Base-by-base conservation (phyloP, 2,888 invertebrate species). In the Ectemnius cavifrons region DNA sequence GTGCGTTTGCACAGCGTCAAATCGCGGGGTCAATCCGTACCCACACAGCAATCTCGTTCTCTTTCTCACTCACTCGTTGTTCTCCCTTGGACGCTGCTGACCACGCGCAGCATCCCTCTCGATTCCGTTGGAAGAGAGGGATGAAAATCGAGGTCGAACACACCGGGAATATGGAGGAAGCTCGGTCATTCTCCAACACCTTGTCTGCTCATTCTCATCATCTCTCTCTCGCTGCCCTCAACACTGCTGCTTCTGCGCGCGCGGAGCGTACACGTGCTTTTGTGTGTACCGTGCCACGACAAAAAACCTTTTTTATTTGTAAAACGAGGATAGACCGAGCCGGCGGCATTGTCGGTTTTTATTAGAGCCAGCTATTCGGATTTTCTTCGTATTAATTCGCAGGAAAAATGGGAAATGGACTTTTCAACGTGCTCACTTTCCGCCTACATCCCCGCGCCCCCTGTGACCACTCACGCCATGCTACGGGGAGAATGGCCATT, bases 1-100 rank as follows among this genome's bases (percentile, higher is more conserved):
- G 79, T 79, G 82, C 82, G 84, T 87, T 87, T 85, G 85, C 87
- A 79, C 71, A 84, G 83, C 83, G 85, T 86, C 84, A 84, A 87
- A 86, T 86, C 80, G 81, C 79, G 81, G 84, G 82, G 82, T 82
- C 80, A 79, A 84, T 83, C 79, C 83, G 82, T 37, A 37, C 79
- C 81, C 77, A 83, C 80, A 77, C 80, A 80, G 77, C 79, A 79
- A 82, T 82, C 77, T 78, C 79, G 70, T 65, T 56, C 65, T 59
- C 77, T 16, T 63, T 65, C 46, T 46, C 16, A 11, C 18, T 58
- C 46, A 27, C 58, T 56, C 27, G 49, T 18, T 47, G 8, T 58
- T 11, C 58, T 8, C 57, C 60, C 65, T 16, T 37, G 37, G 37
- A 6, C 37, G 11, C 37, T 37, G 37, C 37, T 37, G 37, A 37